Evolutionary conservation across 1,140 invertebrate species (phyloP), one percentile per base, ranked within the genome.

Genomic region (Saccostrea echinata): DNA sequence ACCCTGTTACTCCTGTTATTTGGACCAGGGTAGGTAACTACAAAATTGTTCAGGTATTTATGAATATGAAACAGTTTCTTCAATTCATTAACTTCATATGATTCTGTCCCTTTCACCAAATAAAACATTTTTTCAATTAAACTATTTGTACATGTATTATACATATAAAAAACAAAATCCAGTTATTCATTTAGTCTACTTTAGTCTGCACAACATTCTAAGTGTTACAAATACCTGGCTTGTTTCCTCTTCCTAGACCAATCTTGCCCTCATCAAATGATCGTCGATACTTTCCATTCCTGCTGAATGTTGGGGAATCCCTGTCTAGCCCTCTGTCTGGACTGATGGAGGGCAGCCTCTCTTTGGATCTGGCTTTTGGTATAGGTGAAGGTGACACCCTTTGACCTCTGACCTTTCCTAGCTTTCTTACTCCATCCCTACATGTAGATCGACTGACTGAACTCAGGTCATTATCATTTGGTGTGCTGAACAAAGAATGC

Each of bases 381-480:
- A 92, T 71, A 81, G 92, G 89, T 55, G 88, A 61, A 21, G 92
- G 91, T 52, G 90, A 90, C 11, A 85, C 52, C 71, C 90, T 88
- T 55, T 91, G 90, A 68, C 86, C 86, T n/a, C 92, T 86, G 12
- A 92, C 84, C 33, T 90, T 84, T 43, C 91, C 92, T 11, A 93
- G 87, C 76, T 88, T 88, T 18, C 92, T 86, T 1, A 92, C 84
- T 85, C 86, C 90, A 52, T 93, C 91, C 85, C 92, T 92, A 80
- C 53, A 87, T 68, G 51, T 43, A 88, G 33, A 86, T 86, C 52
- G 76, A 43, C 52, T 43, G n/a, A 51, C 68, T 51, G 64, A 52
- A 51, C 18, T 52, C 9, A 13, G 24, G 13, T 68, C 43, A 71
- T 51, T 71, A 21, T 86, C 84, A n/a, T 86, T 86, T 51, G 33